Evolutionary conservation across 2,113 vertebrate species (phyloP), one percentile per base, ranked within the genome.

Genomic region (Passer montanus): DNA sequence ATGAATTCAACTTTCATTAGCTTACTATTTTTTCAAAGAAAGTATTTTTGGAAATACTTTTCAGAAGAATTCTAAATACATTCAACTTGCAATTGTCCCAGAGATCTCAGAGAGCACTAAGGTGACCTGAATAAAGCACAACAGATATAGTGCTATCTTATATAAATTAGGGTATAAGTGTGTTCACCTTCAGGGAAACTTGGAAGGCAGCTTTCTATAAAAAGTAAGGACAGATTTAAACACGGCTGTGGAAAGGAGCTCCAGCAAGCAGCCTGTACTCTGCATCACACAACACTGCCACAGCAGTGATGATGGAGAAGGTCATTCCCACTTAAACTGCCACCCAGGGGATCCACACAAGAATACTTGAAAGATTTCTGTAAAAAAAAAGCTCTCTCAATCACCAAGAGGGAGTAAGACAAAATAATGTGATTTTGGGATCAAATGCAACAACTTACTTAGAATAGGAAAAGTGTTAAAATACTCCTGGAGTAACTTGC

Each of bases 121-220:
- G 77, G 60, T 91, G 92, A 94, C 90, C 90, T 78, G 66, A 94
- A 91, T 75, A 84, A 87, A 78, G 52, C 66, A 75, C 62, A 84
- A 63, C 0, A 89, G 69, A 63, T 74, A 84, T 8, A 68, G 77
- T 3, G 30, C 13, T 44, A 31, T 69, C 78, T 93, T 87, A 92
- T 16, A 53, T 83, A 94, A 92, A 76, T 77, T 20, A 66, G 58
- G 19, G 52, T 89, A 33, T 8, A 79, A 88, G 49, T 56, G 69
- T 62, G 59, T 83, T 96, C 89, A 93, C 84, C 93, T 96, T 96
- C 7, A 11, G 75, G 59, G 73, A 58, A 83, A 92, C 53, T 39
- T 62, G 43, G 59, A 90, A 92, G 90, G 60, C 55, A 79, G 31
- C 46, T 76, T 93, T 93, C 96, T 96, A 95, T 92, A 94, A 90